Percentiles rank a stretch among this genome's conserved stretches.
Conservation (phyloP, 2,113 vertebrate genomes). For the Strix uralensis region DNA sequence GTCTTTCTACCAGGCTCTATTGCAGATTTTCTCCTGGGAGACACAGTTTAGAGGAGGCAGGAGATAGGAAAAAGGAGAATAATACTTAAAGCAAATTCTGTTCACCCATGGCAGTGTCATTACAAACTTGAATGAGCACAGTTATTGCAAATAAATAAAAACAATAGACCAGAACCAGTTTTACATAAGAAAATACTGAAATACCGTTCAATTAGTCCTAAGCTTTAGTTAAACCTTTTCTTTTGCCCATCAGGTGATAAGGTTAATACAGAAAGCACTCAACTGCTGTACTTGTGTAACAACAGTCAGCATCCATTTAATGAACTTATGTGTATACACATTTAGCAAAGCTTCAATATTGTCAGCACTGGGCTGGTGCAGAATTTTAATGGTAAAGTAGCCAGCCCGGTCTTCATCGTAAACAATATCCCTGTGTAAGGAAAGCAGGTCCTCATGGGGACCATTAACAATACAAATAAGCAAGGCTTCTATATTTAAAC, state of each 20-base stretch:
- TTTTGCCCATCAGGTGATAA: conserved; percentile 72
- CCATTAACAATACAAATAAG: background rate
- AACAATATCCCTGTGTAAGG: conserved; percentile 27
- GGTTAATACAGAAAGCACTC: conserved; percentile 74
- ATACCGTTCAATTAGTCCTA: conserved; percentile 73
- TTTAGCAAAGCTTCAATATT: conserved; percentile 52
- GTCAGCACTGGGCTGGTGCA: background rate
- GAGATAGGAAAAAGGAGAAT: conserved; percentile 67
- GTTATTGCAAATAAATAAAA: conserved; percentile 85
- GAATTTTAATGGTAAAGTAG: conserved; percentile 58
- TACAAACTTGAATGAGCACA: conserved; percentile 82
- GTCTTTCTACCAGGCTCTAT: conserved; percentile 60
- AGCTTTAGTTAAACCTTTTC: conserved; percentile 74
- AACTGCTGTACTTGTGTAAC: conserved; percentile 55
- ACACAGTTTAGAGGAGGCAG: conserved; percentile 69
- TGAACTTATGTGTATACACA: conserved; percentile 47
- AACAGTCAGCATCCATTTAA: conserved; percentile 41
- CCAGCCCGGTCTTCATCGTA: background rate
- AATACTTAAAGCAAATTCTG: conserved; percentile 82
- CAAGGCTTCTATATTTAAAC: conserved; percentile 13
- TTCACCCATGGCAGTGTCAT: conserved; percentile 82
- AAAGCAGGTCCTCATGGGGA: conserved; percentile 10
- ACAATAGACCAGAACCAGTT: conserved; percentile 83
- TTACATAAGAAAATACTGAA: conserved; percentile 80
- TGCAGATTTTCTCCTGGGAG: conserved; percentile 73